Conservation (phyloP, 1,140 invertebrate species). For the Drosophila funebris region DNA sequence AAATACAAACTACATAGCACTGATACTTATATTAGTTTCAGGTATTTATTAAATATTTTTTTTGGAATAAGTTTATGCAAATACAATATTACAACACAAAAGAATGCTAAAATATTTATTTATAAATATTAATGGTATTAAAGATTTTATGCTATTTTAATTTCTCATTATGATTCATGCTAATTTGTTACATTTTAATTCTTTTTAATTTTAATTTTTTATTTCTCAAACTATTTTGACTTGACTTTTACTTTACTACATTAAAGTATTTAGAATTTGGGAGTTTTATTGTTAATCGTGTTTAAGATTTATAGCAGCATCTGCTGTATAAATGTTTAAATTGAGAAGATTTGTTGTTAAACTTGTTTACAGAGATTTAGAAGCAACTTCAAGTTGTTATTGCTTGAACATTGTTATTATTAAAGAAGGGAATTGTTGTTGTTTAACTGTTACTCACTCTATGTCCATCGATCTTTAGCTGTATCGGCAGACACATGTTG, state of each 20-base stretch:
- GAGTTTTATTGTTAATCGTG: not conserved
- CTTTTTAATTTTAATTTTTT: not conserved
- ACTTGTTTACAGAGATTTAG: not conserved
- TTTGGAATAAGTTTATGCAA: no score
- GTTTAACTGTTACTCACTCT: conserved; percentile 86
- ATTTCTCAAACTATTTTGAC: no score
- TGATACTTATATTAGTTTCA: no score
- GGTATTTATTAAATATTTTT: no score
- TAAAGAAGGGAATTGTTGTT: no score
- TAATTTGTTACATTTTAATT: not conserved
- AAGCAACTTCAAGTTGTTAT: not conserved
- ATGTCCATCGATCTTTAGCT: conserved; percentile 90
- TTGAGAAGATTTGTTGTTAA: not conserved
- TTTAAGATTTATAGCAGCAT: not conserved
- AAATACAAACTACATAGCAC: no score
- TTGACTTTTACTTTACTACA: not conserved
- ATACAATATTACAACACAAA: no score
- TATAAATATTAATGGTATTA: no score
- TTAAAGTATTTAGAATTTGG: not conserved
- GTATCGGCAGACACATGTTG: conserved; percentile 93
- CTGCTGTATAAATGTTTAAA: not conserved
- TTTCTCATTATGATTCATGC: no score
- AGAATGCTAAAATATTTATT: no score
- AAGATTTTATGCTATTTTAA: no score
- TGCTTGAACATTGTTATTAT: not conserved